A percentile compares a stretch with the other conserved stretches of the same genome.
Evolutionary conservation across 2,113 vertebrate genomes (phyloP).

Genomic region (Dissostichus mawsoni): DNA sequence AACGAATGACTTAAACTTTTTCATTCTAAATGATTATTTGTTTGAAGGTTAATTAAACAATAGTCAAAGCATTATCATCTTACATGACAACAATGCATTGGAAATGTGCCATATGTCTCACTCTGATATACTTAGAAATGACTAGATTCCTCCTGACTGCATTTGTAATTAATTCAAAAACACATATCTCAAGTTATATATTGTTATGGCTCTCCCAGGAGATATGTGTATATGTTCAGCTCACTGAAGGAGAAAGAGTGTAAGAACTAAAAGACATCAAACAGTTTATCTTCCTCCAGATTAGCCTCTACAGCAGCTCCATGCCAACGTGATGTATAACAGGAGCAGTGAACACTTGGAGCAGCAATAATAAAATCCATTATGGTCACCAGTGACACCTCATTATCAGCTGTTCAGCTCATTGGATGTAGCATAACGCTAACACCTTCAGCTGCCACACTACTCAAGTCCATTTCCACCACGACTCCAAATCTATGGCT

Average conservation of each 20-base stretch:
- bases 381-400: slow-evolving; percentile 64
- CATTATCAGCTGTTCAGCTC: slow-evolving; percentile 68
- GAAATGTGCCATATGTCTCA: no score
- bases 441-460: slow-evolving; percentile 54
- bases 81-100: no score
- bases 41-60: no score
- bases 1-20: no score
- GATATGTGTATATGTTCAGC: slow-evolving; percentile 8
- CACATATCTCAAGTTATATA: no score
- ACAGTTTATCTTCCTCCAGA: slow-evolving; percentile 47
- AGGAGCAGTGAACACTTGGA: slow-evolving; percentile 34
- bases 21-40: no score
- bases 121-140: no score
- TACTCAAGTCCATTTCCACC: slow-evolving; percentile 48
- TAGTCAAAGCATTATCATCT: no score
- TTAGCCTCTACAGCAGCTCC: slow-evolving; percentile 39
- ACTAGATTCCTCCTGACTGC: neutral
- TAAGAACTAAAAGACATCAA: slow-evolving; percentile 11
- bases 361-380: slow-evolving; percentile 49
- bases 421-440: slow-evolving; percentile 48
- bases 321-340: slow-evolving; percentile 55
- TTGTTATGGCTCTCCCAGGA: no score
- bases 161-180: slow-evolving; percentile 28
- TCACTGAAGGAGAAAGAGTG: slow-evolving; percentile 32
- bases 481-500: slow-evolving; percentile 43